These are phyloP conservation scores for Euspilapteryx auroguttella DNA, from an alignment of 2,888 invertebrate genomes.

Conservation along the genomic window DNA sequence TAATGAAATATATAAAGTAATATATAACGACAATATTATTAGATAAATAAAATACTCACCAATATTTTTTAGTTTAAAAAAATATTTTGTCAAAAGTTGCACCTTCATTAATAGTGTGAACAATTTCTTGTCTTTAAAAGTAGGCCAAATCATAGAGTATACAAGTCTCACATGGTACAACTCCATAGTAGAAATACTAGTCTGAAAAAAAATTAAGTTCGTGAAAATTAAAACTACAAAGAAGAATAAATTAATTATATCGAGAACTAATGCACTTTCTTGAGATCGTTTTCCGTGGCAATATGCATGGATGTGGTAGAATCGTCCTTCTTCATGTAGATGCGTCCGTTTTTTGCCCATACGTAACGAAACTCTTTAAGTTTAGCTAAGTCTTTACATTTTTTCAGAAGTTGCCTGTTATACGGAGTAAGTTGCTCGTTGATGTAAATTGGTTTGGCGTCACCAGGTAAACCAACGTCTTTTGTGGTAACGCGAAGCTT, in stretches of 20 bases:
- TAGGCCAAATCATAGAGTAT: too few species aligned
- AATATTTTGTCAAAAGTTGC: too few species aligned
- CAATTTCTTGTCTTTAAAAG: too few species aligned
- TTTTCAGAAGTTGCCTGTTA: slow-evolving; percentile 1
- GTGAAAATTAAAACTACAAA: neutral
- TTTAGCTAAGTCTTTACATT: neutral
- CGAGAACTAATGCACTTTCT: neutral
- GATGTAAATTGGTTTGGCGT: slow-evolving; percentile 1
- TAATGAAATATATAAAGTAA: too few species aligned
- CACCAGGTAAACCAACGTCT: slow-evolving; percentile 2
- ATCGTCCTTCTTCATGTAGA: neutral
- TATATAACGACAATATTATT: too few species aligned
- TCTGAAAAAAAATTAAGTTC: neutral
- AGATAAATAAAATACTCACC: too few species aligned
- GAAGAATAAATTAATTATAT: neutral
- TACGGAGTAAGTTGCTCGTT: slow-evolving; percentile 3
- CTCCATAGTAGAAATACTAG: too few species aligned
- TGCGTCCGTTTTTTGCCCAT: slow-evolving; percentile 1
- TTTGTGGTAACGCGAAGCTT: slow-evolving; percentile 2
- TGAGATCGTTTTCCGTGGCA: neutral
- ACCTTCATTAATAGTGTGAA: too few species aligned
- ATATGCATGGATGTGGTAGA: neutral
- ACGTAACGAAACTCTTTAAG: neutral
- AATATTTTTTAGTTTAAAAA: too few species aligned
- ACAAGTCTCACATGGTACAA: too few species aligned